Evolutionary conservation across 2,888 invertebrate genomes (phyloP).

Genomic region (Holacanthella duospinosa): DNA sequence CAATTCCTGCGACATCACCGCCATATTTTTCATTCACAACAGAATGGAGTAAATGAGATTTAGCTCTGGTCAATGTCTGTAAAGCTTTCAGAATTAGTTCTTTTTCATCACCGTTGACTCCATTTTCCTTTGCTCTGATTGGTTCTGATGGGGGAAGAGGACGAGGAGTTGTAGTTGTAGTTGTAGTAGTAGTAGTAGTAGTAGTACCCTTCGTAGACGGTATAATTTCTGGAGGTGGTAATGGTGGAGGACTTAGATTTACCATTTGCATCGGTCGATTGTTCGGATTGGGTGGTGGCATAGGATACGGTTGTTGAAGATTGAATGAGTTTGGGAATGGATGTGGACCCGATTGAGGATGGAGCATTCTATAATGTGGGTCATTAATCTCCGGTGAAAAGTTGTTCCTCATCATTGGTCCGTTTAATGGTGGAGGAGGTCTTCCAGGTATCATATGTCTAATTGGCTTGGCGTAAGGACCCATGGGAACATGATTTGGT

Average conservation of each 20-base stretch:
- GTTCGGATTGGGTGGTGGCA: background rate
- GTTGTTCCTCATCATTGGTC: background rate
- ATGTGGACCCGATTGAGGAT: background rate
- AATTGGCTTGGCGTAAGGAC: background rate
- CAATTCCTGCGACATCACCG: slow-evolving; percentile 5
- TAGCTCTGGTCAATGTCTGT: slow-evolving; percentile 29
- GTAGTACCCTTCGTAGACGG: background rate
- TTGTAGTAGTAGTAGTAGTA: background rate
- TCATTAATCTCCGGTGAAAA: no score
- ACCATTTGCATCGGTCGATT: background rate
- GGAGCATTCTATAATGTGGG: background rate
- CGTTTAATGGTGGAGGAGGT: background rate
- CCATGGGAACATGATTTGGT: background rate
- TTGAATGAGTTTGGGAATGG: background rate
- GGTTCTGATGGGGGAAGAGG: background rate
- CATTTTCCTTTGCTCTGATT: background rate
- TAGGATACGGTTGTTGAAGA: background rate
- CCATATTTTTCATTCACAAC: slow-evolving; percentile 22
- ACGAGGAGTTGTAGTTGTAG: background rate
- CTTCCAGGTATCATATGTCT: slow-evolving; percentile 4
- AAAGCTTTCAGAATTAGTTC: slow-evolving; percentile 27
- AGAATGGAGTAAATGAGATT: slow-evolving; percentile 29
- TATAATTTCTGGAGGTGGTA: background rate
- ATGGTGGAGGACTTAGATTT: background rate
- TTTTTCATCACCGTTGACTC: slow-evolving; percentile 15